Conservation (phyloP, 2,888 invertebrate genomes). For the Halocaridina rubra region DNA sequence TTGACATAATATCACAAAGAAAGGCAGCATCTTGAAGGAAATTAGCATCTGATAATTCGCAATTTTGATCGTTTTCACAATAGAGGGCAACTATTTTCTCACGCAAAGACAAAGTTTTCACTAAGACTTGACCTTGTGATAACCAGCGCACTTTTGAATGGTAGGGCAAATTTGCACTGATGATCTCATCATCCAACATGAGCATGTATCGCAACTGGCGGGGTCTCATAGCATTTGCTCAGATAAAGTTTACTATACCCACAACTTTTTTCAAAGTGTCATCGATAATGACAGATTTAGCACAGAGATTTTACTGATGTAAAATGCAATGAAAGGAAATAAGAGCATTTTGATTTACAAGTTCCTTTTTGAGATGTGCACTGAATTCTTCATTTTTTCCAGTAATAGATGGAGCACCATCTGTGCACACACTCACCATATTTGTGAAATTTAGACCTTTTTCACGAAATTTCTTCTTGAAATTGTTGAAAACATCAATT, state of each 20-base stretch:
- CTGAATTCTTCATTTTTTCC: neutral
- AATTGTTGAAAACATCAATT: too few species aligned
- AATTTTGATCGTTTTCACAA: too few species aligned
- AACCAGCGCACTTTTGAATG: too few species aligned
- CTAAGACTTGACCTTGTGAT: too few species aligned
- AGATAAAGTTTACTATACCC: conserved; percentile 6
- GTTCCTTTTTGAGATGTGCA: neutral
- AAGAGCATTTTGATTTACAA: neutral
- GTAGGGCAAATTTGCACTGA: too few species aligned
- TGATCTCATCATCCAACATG: too few species aligned
- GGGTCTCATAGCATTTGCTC: conserved; percentile 1
- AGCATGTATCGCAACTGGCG: too few species aligned
- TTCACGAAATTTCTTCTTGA: neutral
- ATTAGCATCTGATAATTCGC: conserved; percentile 23
- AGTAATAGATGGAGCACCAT: neutral
- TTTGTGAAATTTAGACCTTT: neutral
- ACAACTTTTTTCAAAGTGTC: conserved; percentile 1
- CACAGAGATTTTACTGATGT: conserved; percentile 28
- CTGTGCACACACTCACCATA: neutral
- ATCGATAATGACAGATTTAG: conserved; percentile 22
- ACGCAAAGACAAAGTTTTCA: too few species aligned
- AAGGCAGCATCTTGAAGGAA: conserved; percentile 14
- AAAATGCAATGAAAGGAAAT: conserved; percentile 24
- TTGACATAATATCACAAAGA: conserved; percentile 25
- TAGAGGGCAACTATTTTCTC: too few species aligned